phyloP scores from a whole-genome alignment of 2,797 vertebrate species.

The Gymnopithys bicolor region DNA sequence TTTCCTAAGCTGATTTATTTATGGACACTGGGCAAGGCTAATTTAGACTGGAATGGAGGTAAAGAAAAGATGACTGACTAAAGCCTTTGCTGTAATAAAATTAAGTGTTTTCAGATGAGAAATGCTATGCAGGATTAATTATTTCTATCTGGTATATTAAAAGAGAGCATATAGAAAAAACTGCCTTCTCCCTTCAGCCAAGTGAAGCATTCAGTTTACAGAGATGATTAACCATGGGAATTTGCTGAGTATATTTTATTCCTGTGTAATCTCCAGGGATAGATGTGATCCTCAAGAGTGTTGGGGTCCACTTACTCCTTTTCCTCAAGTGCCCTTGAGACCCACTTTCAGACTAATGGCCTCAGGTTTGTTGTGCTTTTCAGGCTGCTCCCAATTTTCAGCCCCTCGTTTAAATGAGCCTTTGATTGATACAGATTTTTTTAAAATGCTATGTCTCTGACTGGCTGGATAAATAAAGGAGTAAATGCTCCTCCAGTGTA shows the following conservation, averaged over 20 bases:
- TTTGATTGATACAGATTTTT: not conserved
- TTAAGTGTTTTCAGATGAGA: slow-evolving; percentile 33
- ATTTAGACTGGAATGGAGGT: slow-evolving; percentile 42
- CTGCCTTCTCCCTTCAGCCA: slow-evolving; percentile 26
- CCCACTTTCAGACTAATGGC: slow-evolving; percentile 20
- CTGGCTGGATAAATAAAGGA: not conserved
- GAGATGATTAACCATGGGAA: slow-evolving; percentile 50
- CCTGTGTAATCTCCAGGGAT: not conserved
- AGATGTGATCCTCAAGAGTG: slow-evolving; percentile 21
- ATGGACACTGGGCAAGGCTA: slow-evolving; percentile 31
- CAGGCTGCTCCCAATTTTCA: not conserved
- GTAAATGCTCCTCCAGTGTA: not conserved
- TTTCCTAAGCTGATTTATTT: slow-evolving; percentile 69
- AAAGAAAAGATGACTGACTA: slow-evolving; percentile 29
- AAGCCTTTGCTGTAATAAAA: not conserved
- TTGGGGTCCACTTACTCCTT: slow-evolving; percentile 50
- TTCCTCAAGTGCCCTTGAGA: slow-evolving; percentile 40
- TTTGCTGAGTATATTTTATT: slow-evolving; percentile 29
- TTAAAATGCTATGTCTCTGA: not conserved
- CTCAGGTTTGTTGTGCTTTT: slow-evolving; percentile 36
- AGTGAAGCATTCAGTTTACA: slow-evolving; percentile 33
- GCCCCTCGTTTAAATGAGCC: not conserved
- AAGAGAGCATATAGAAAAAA: not conserved
- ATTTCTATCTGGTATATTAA: not conserved
- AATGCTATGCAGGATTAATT: not conserved